Percentiles rank a stretch among this genome's conserved stretches.
phyloP scores from a whole-genome alignment of 2,113 vertebrate species.

The Plestiodon gilberti region DNA sequence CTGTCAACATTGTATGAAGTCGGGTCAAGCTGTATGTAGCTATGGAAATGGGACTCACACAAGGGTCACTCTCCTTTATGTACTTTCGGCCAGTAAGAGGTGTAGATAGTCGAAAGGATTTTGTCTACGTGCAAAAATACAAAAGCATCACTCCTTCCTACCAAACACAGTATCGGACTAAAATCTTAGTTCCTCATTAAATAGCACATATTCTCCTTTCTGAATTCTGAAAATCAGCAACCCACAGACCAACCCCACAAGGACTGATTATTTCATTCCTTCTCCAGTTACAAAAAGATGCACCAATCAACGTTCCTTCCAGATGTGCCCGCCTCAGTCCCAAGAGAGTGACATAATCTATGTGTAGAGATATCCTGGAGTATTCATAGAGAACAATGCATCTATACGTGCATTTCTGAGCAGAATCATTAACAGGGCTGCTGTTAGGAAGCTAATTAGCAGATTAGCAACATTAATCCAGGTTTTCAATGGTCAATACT shows the following conservation, averaged over 20 bases:
- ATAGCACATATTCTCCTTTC: not conserved
- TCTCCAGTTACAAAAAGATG: not conserved
- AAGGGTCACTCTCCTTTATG: slow-evolving; percentile 78
- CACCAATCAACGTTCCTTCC: not conserved
- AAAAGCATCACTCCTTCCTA: not conserved
- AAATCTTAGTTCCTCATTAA: not conserved
- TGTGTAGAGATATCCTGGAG: not conserved
- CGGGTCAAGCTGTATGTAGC: slow-evolving; percentile 87
- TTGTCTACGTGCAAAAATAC: slow-evolving; percentile 72
- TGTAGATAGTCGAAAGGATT: slow-evolving; percentile 81
- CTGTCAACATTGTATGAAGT: slow-evolving; percentile 88
- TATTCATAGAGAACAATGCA: not conserved
- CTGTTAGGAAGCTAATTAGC: not conserved
- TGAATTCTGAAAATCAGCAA: not conserved
- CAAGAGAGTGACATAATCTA: not conserved
- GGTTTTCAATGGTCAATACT: not conserved
- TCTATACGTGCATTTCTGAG: not conserved
- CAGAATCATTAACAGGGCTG: not conserved
- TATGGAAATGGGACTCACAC: slow-evolving; percentile 81
- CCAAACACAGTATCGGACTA: not conserved
- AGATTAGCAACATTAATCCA: not conserved
- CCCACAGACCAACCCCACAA: no score
- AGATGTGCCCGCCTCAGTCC: not conserved
- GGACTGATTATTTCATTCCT: not conserved
- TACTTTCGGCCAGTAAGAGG: slow-evolving; percentile 87